Percentiles rank a stretch among this genome's conserved stretches.
Evolutionary conservation across 2,113 vertebrate genomes (phyloP).

Genomic region (Passer domesticus): DNA sequence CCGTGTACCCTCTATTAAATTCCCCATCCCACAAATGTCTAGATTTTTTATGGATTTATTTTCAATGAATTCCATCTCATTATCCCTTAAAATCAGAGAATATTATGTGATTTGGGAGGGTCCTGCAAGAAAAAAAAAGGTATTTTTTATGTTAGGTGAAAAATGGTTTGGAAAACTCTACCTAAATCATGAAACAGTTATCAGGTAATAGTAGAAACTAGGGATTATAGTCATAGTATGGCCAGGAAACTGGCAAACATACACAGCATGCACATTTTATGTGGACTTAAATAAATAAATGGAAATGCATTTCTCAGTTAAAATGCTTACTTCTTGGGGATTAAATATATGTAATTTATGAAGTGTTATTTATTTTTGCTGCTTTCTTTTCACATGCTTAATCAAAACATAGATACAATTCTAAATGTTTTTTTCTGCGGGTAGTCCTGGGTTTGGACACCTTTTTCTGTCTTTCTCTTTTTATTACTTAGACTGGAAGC

Average conservation of each 20-base stretch:
- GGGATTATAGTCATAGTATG: background rate
- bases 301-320: background rate
- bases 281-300: background rate
- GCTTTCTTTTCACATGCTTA: background rate
- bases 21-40: background rate
- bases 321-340: background rate
- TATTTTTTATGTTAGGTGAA: background rate
- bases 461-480: background rate
- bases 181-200: background rate
- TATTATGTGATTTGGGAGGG: background rate
- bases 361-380: constrained; percentile 5
- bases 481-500: background rate
- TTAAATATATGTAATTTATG: background rate
- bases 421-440: constrained; percentile 20
- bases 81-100: background rate
- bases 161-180: background rate
- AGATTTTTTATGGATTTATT: background rate
- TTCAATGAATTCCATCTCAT: background rate
- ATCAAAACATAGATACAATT: background rate
- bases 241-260: background rate
- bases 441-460: background rate
- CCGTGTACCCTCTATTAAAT: background rate
- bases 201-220: background rate
- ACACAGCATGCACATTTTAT: background rate
- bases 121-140: background rate